Evolutionary conservation across 2,797 vertebrate species (phyloP).

Genomic region (Hydrolagus colliei): DNA sequence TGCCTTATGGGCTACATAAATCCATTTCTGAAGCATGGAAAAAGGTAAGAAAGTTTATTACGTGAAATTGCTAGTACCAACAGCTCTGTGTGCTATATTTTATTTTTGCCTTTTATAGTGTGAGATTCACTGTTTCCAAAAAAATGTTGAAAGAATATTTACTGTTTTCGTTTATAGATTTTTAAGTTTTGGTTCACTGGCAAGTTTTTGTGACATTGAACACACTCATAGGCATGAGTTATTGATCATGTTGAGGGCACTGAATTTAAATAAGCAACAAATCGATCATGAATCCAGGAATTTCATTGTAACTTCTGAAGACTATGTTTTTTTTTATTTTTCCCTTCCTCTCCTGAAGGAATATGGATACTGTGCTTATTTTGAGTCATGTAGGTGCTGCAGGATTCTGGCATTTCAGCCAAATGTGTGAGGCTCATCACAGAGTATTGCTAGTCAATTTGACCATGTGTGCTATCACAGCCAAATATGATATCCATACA

Average conservation of each 20-base stretch:
- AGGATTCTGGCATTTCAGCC: too few species aligned
- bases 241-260: background rate
- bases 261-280: background rate
- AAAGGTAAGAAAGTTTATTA: slow-evolving; percentile 61
- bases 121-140: background rate
- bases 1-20: slow-evolving; percentile 71
- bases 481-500: too few species aligned
- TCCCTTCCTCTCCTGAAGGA: too few species aligned
- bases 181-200: background rate
- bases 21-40: slow-evolving; percentile 74
- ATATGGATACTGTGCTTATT: too few species aligned
- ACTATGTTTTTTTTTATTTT: too few species aligned
- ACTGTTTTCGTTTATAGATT: slow-evolving; percentile 29
- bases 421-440: too few species aligned
- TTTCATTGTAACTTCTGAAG: too few species aligned
- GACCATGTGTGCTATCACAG: too few species aligned
- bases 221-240: background rate
- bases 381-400: too few species aligned
- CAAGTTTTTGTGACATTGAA: background rate
- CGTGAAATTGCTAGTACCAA: background rate
- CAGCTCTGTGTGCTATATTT: background rate
- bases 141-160: slow-evolving; percentile 29
- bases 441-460: too few species aligned
- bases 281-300: too few species aligned
- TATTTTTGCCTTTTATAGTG: background rate